Evolutionary conservation across 2,797 vertebrate species (phyloP).

Genomic region (Acanthornis magna): DNA sequence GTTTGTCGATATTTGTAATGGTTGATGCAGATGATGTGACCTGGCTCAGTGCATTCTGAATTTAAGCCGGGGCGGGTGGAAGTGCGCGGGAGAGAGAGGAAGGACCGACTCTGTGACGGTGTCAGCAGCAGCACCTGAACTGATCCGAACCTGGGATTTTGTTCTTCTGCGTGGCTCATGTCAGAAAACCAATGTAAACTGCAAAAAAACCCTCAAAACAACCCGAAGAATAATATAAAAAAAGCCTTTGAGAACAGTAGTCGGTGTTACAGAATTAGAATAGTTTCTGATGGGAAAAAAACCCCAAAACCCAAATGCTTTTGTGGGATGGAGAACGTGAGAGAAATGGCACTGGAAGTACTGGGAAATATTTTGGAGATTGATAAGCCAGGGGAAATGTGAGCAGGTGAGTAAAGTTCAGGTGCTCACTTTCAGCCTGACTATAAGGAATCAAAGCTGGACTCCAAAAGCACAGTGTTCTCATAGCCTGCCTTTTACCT

Average conservation of each 20-base stretch:
- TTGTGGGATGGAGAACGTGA: neutral
- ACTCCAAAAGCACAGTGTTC: neutral
- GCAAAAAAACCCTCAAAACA: too few relatives aligned
- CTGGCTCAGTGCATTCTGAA: fast-evolving
- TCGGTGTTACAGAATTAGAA: neutral
- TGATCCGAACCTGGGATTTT: fast-evolving
- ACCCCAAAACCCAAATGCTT: fast-evolving
- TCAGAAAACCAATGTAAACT: neutral
- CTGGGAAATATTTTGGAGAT: neutral
- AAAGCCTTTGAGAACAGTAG: neutral
- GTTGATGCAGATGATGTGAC: fast-evolving
- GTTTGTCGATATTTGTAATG: fast-evolving
- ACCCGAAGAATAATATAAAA: fast-evolving
- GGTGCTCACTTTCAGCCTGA: neutral
- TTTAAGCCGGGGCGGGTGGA: neutral
- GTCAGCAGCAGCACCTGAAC: fast-evolving
- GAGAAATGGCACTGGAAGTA: neutral
- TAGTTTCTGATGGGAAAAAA: neutral
- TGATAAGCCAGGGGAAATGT: fast-evolving
- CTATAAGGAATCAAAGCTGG: neutral
- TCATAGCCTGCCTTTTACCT: neutral
- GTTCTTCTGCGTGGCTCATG: fast-evolving
- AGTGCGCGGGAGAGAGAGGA: fast-evolving
- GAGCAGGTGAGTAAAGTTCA: neutral
- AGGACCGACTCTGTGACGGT: fast-evolving